A percentile compares a stretch with the other conserved stretches of the same genome.
Evolutionary conservation across 2,888 invertebrate genomes (phyloP).

Genomic region (Scotopteryx bipunctaria): DNA sequence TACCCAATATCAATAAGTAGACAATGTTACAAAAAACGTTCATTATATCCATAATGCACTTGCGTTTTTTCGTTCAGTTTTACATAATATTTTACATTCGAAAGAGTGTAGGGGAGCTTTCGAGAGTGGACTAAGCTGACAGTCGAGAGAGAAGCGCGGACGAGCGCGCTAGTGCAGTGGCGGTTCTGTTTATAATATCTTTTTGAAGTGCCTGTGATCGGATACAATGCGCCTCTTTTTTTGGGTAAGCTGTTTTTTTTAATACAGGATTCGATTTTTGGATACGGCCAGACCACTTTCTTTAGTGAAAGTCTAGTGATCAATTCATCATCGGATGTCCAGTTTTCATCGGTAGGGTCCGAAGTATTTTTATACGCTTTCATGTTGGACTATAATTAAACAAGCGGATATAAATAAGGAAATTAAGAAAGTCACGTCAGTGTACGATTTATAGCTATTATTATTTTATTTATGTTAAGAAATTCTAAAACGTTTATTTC

Average conservation of each 20-base stretch:
- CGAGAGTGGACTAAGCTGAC: slow-evolving; percentile 44
- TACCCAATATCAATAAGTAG: slow-evolving; percentile 1
- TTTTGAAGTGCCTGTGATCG: slow-evolving; percentile 67
- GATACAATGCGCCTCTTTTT: slow-evolving; percentile 78
- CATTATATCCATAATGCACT: slow-evolving; percentile 65
- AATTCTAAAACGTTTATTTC: too few species aligned
- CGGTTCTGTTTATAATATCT: slow-evolving; percentile 48
- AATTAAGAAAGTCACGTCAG: too few species aligned
- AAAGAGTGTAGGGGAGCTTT: slow-evolving; percentile 68
- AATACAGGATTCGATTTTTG: slow-evolving; percentile 29
- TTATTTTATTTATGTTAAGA: too few species aligned
- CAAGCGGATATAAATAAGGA: slow-evolving; percentile 3
- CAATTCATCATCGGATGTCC: slow-evolving; percentile 55
- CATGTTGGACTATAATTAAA: slow-evolving; percentile 23
- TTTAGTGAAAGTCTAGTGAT: slow-evolving; percentile 67
- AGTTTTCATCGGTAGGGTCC: slow-evolving; percentile 51
- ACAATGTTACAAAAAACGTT: slow-evolving; percentile 29
- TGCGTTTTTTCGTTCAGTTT: slow-evolving; percentile 62
- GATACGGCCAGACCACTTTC: slow-evolving; percentile 54
- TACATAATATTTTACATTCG: slow-evolving; percentile 65
- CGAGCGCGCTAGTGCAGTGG: slow-evolving; percentile 75
- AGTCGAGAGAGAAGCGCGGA: slow-evolving; percentile 72
- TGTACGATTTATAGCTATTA: too few species aligned
- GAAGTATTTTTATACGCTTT: slow-evolving; percentile 39
- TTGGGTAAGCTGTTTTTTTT: slow-evolving; percentile 66